Evolutionary conservation across 1,140 invertebrate species (phyloP).

Genomic region (Andricus grossulariae): DNA sequence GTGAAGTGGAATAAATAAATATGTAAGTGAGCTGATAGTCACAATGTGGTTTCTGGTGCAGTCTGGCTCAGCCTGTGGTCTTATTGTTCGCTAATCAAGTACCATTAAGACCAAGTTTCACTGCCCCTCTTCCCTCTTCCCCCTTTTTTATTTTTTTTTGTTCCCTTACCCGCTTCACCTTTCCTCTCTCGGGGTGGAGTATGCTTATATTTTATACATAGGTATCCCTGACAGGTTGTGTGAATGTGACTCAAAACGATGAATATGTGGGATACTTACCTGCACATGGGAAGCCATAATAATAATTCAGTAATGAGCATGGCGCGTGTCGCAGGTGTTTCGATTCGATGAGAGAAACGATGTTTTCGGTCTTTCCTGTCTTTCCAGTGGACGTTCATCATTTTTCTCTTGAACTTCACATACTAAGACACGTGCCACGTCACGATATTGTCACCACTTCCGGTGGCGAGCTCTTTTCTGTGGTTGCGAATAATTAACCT

Average conservation of each 20-base stretch:
- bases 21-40: background rate
- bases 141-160: background rate
- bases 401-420: slow-evolving; percentile 8
- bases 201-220: background rate
- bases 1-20: slow-evolving; percentile 26
- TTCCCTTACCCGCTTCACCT: background rate
- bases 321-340: slow-evolving; percentile 27
- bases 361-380: slow-evolving; percentile 2
- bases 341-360: background rate
- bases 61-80: slow-evolving; percentile 15
- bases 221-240: slow-evolving; percentile 10
- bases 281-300: slow-evolving; percentile 12
- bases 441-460: slow-evolving; percentile 21
- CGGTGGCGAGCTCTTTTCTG: background rate
- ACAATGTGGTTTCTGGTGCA: slow-evolving; percentile 27
- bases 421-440: slow-evolving; percentile 17
- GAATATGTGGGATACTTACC: background rate
- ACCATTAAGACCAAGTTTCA: background rate
- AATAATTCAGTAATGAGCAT: slow-evolving; percentile 22
- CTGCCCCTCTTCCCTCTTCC: background rate
- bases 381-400: slow-evolving; percentile 12
- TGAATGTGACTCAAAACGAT: slow-evolving; percentile 1
- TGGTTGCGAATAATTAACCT: background rate
- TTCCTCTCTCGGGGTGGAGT: background rate
- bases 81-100: slow-evolving; percentile 26